phyloP scores from a whole-genome alignment of 2,888 invertebrate genomes.

The Drosophila fungiperda region DNA sequence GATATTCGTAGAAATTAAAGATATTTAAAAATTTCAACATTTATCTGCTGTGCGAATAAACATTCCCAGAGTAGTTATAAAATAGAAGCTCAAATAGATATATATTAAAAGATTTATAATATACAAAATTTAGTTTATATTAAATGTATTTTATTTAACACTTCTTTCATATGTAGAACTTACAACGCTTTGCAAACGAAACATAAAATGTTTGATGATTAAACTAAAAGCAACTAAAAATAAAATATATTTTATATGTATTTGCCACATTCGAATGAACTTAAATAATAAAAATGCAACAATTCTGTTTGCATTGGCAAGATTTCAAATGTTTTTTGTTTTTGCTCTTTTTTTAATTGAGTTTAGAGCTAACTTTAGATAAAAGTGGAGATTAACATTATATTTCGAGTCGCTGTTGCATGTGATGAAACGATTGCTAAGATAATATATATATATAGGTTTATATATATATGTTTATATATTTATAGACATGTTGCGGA shows the following conservation, averaged over 20 bases:
- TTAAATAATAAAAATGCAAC: constrained; percentile 35
- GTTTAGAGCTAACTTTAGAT: constrained; percentile 32
- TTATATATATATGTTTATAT: background rate
- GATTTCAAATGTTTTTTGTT: constrained; percentile 34
- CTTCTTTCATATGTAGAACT: constrained; percentile 39
- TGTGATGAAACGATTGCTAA: constrained; percentile 63
- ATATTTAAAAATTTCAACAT: background rate
- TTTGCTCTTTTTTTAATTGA: constrained; percentile 23
- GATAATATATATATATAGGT: constrained; percentile 3
- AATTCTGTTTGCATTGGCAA: constrained; percentile 39
- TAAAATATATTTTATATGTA: constrained; percentile 52
- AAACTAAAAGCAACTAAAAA: constrained; percentile 22
- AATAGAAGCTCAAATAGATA: background rate
- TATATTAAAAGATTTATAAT: background rate
- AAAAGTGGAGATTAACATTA: constrained; percentile 20
- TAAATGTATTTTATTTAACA: constrained; percentile 49
- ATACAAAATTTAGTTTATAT: background rate
- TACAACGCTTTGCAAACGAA: constrained; percentile 61
- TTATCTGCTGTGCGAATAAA: background rate
- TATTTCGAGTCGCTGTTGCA: constrained; percentile 24
- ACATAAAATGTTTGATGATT: constrained; percentile 24
- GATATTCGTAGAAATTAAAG: background rate
- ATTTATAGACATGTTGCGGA: constrained; percentile 5
- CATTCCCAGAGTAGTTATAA: background rate
- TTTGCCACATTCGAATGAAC: constrained; percentile 49